Percentiles rank a stretch among this genome's conserved stretches.
Conservation (phyloP, 2,113 vertebrate species). For the Puma concolor region DNA sequence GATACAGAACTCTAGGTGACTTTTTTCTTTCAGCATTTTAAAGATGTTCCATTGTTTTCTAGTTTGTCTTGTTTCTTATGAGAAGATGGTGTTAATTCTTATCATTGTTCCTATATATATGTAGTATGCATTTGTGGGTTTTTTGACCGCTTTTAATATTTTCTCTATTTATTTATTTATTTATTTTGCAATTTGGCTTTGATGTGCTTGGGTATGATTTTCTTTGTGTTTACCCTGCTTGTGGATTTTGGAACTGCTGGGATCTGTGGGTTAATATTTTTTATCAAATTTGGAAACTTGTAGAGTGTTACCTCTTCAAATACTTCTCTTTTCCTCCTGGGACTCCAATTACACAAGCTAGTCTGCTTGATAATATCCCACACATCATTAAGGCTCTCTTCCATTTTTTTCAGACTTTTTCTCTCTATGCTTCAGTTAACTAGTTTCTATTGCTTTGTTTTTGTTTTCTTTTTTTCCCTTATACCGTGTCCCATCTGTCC, state of each 20-base stretch:
- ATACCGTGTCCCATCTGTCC: background rate
- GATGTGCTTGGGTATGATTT: background rate
- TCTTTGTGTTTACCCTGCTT: background rate
- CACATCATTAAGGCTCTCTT: background rate
- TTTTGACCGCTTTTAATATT: background rate
- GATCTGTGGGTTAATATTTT: background rate
- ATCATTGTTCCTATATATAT: background rate
- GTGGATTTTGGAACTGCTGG: background rate
- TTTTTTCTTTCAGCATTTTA: background rate
- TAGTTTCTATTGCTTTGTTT: background rate
- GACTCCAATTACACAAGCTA: background rate
- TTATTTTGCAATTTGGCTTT: background rate
- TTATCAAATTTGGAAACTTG: background rate
- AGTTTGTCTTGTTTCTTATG: background rate
- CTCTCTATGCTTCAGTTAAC: background rate
- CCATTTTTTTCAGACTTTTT: background rate
- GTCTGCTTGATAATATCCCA: background rate
- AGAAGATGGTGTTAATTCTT: background rate
- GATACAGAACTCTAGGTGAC: background rate
- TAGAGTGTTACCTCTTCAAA: background rate
- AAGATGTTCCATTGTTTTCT: background rate
- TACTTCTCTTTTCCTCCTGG: background rate
- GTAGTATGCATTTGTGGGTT: background rate
- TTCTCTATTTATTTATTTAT: background rate
- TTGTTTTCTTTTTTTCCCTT: too few relatives aligned